Conservation (phyloP, 2,888 invertebrate species). For the Acrobeloides nanus region DNA sequence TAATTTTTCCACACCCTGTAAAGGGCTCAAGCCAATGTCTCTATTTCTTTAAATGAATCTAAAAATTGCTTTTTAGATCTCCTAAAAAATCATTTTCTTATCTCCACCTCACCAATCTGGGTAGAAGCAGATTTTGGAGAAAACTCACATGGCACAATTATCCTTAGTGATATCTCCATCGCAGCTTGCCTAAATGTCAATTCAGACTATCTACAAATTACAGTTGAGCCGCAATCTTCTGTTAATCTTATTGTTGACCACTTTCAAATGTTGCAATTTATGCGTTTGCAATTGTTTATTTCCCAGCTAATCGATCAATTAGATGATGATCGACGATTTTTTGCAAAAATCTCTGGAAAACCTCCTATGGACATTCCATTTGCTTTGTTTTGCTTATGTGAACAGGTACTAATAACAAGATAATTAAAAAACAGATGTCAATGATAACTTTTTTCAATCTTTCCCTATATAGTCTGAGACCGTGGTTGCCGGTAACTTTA, state of each 20-base stretch:
- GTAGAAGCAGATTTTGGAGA: conserved; percentile 37
- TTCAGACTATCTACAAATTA: conserved; percentile 12
- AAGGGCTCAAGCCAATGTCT: no score
- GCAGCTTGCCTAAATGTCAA: conserved; percentile 24
- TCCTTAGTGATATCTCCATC: conserved; percentile 33
- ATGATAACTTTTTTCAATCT: no score
- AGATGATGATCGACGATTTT: conserved; percentile 33
- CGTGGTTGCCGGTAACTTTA: no score
- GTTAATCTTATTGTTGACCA: conserved; percentile 43
- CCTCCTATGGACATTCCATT: conserved; percentile 13
- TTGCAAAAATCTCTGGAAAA: conserved; percentile 15
- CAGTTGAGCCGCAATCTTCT: conserved; percentile 31
- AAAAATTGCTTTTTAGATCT: no score
- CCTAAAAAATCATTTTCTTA: neutral
- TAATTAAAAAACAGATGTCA: no score
- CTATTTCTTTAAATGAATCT: no score
- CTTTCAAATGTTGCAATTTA: conserved; percentile 44
- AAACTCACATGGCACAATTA: conserved; percentile 26
- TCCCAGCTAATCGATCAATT: conserved; percentile 35
- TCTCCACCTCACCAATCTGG: conserved; percentile 37
- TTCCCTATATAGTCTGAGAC: no score
- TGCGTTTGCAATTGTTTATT: conserved; percentile 18
- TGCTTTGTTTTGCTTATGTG: conserved; percentile 16
- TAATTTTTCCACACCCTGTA: no score
- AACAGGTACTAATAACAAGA: no score